Percentiles rank a stretch among this genome's conserved stretches.
Conservation (phyloP, 2,888 invertebrate species). For the Conops quadrifasciatus region DNA sequence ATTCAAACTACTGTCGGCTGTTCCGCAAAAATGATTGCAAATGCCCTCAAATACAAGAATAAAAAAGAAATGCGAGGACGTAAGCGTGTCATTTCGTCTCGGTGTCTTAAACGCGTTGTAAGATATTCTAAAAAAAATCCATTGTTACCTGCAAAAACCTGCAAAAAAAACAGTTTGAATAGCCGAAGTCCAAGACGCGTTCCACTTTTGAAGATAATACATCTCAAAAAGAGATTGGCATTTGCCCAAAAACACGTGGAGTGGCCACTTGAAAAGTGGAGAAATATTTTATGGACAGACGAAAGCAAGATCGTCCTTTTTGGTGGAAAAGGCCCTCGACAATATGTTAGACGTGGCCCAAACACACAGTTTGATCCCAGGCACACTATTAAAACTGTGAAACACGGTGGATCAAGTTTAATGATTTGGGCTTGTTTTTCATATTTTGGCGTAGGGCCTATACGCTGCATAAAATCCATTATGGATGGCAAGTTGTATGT, state of each 20-base stretch:
- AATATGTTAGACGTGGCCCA: conserved; percentile 9
- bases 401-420: conserved; percentile 8
- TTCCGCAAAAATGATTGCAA: neutral
- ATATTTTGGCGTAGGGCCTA: conserved; percentile 2
- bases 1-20: neutral
- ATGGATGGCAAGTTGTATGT: neutral
- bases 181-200: conserved; percentile 12
- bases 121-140: too few species aligned
- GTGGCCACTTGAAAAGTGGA: conserved; percentile 12
- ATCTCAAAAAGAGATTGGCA: neutral
- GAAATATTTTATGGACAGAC: conserved; percentile 16
- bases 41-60: neutral
- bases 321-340: neutral
- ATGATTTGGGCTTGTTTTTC: conserved; percentile 9
- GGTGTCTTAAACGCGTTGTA: neutral
- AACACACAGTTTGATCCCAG: neutral
- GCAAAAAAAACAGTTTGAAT: conserved; percentile 5
- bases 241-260: conserved; percentile 14
- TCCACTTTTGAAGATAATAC: conserved; percentile 5
- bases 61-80: neutral
- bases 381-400: conserved; percentile 5
- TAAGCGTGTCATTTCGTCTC: neutral
- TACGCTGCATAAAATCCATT: neutral
- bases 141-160: too few species aligned
- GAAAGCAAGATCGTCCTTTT: conserved; percentile 12